A percentile compares a stretch with the other conserved stretches of the same genome.
Evolutionary conservation across 1,140 invertebrate genomes (phyloP).

Genomic region (Mylabris phalerata): DNA sequence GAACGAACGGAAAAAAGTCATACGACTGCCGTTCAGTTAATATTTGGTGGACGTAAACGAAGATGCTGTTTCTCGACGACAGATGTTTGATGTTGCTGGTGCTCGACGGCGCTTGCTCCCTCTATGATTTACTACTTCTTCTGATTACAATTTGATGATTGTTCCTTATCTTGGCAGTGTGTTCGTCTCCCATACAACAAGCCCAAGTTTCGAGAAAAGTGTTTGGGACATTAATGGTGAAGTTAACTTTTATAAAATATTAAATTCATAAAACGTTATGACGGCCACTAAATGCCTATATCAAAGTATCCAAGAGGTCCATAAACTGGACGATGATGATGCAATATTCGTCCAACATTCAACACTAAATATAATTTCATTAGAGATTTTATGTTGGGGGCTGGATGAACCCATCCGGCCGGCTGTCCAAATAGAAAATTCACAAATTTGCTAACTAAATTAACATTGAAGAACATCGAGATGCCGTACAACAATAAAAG

Average conservation of each 20-base stretch:
- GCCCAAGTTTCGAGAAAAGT: slow-evolving; percentile 31
- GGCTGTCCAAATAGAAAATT: no score
- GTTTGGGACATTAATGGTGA: slow-evolving; percentile 30
- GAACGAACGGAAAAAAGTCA: no score
- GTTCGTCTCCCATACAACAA: slow-evolving; percentile 24
- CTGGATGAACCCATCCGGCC: no score
- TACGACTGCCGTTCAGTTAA: slow-evolving; percentile 9
- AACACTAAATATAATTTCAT: no score
- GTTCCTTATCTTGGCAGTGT: slow-evolving; percentile 25
- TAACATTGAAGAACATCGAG: no score
- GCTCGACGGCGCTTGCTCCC: background rate
- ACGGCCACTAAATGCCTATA: no score
- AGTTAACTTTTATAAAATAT: slow-evolving; percentile 32
- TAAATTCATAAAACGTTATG: slow-evolving; percentile 23
- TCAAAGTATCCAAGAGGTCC: no score
- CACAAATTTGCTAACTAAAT: no score
- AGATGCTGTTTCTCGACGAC: slow-evolving; percentile 23
- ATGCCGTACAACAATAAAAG: no score
- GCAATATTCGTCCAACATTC: no score
- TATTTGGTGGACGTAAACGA: slow-evolving; percentile 18
- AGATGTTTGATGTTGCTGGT: slow-evolving; percentile 28
- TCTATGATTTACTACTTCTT: slow-evolving; percentile 36
- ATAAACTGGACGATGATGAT: no score
- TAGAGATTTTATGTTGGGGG: no score
- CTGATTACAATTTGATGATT: slow-evolving; percentile 42